Evolutionary conservation across 2,113 vertebrate genomes (phyloP).

Genomic region (Struthidea cinerea): DNA sequence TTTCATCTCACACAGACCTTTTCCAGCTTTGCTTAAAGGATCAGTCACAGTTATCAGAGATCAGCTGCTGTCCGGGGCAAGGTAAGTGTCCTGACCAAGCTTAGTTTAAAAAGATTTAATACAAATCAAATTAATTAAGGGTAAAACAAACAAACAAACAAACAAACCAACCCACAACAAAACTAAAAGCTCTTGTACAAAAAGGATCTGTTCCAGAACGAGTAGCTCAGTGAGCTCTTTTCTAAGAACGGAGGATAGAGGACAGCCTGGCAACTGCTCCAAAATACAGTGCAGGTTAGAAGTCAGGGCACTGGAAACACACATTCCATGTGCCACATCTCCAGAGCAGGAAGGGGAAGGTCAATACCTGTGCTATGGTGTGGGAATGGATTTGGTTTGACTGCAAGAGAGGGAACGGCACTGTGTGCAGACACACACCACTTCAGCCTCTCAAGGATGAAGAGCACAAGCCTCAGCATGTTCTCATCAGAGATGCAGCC

Average conservation of each 20-base stretch:
- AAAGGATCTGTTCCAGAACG: not conserved
- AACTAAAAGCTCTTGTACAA: not conserved
- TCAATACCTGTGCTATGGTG: not conserved
- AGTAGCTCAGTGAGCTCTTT: not conserved
- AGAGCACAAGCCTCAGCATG: not conserved
- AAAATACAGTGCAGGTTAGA: not conserved
- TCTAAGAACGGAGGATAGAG: not conserved
- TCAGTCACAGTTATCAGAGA: slow-evolving; percentile 8
- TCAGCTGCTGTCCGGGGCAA: not conserved
- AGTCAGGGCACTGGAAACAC: not conserved
- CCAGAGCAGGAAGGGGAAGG: not conserved
- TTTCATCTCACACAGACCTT: slow-evolving; percentile 35
- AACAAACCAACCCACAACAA: not conserved
- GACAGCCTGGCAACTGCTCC: not conserved
- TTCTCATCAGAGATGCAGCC: not conserved
- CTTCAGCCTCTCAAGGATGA: not conserved
- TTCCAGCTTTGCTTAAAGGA: slow-evolving; percentile 16
- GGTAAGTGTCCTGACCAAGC: not conserved
- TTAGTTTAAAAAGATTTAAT: not conserved
- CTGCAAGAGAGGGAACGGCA: not conserved
- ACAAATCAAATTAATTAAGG: not conserved
- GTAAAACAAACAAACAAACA: not conserved
- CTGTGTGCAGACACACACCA: not conserved
- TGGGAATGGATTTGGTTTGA: not conserved
- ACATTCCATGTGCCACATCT: not conserved